Conservation (phyloP, 2,113 vertebrate species). For the Sceloporus undulatus region DNA sequence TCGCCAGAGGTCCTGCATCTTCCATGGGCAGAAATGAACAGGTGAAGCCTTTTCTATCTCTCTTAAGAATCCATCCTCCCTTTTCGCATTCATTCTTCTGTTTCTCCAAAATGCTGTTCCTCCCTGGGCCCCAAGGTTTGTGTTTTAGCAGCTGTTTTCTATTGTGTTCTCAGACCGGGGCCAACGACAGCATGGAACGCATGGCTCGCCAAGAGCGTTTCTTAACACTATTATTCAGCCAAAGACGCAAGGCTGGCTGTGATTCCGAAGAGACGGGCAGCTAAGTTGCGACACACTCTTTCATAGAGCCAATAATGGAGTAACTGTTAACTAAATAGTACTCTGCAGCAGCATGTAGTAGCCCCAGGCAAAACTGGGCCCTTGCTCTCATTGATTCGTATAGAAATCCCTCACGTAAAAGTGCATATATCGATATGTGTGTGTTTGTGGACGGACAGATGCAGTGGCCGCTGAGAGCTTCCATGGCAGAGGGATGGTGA, state of each 20-base stretch:
- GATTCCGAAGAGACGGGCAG: background rate
- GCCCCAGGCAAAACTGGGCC: too few species aligned
- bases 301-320: background rate
- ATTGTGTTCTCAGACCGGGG: conserved; percentile 72
- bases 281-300: background rate
- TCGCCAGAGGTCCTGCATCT: too few species aligned
- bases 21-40: background rate
- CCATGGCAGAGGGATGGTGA: too few species aligned
- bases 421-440: too few species aligned
- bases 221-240: conserved; percentile 51
- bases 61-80: conserved; percentile 66
- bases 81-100: conserved; percentile 59
- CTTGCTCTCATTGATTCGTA: too few species aligned
- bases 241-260: conserved; percentile 21
- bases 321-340: background rate
- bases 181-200: conserved; percentile 64
- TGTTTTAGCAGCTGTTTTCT: conserved; percentile 76
- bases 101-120: conserved; percentile 62
- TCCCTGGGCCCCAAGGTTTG: conserved; percentile 53
- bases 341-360: background rate
- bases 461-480: too few species aligned
- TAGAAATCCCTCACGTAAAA: background rate
- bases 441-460: too few species aligned
- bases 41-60: background rate
- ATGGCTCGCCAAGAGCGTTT: conserved; percentile 71